These are phyloP conservation scores for Epicauta chinensis DNA, from an alignment of 1,140 invertebrate genomes.

Conservation along the genomic window DNA sequence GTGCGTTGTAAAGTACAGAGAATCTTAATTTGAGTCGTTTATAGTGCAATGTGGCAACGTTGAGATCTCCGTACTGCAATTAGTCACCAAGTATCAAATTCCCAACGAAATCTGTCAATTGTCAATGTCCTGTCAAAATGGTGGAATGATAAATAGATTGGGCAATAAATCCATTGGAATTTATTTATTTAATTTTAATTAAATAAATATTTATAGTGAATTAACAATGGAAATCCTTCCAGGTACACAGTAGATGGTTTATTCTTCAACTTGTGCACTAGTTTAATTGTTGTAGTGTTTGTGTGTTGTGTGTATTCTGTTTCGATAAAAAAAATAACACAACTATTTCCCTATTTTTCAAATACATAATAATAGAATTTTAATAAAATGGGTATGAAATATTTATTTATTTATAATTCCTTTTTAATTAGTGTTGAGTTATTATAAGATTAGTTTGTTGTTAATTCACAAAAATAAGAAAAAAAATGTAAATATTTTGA, in stretches of 20 bases:
- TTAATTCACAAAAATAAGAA: background rate
- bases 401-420: slow-evolving; percentile 13
- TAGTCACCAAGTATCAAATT: slow-evolving; percentile 5
- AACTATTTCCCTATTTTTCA: slow-evolving; percentile 12
- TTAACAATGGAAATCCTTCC: slow-evolving; percentile 35
- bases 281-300: slow-evolving; percentile 19
- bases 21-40: too few species aligned
- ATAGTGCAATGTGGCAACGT: background rate
- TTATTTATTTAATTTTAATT: slow-evolving; percentile 28
- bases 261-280: slow-evolving; percentile 12
- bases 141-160: slow-evolving; percentile 19
- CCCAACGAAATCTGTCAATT: slow-evolving; percentile 8
- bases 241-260: slow-evolving; percentile 30
- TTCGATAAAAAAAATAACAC: too few species aligned
- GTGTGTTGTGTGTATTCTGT: slow-evolving; percentile 21
- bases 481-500: background rate
- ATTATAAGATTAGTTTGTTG: background rate
- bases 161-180: slow-evolving; percentile 23
- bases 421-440: background rate
- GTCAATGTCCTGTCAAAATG: slow-evolving; percentile 20
- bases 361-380: slow-evolving; percentile 4
- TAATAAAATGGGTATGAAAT: slow-evolving; percentile 18
- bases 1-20: too few species aligned
- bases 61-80: background rate
- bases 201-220: slow-evolving; percentile 26